phyloP scores from a whole-genome alignment of 2,797 vertebrate species.

The Acanthornis magna region DNA sequence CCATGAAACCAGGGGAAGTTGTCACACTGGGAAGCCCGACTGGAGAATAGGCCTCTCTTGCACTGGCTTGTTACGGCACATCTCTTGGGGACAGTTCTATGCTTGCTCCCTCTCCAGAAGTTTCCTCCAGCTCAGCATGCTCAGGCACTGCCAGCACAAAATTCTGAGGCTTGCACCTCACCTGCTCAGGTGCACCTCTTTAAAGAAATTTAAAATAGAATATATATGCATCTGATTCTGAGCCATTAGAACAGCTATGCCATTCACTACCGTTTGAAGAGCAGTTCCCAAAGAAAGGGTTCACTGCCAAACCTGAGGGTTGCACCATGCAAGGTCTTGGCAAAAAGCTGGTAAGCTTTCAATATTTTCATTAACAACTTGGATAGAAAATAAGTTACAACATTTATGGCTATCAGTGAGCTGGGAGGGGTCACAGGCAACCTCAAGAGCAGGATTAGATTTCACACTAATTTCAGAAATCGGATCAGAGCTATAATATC shows the following conservation, averaged over 20 bases:
- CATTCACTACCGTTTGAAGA: background rate
- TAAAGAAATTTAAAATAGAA: background rate
- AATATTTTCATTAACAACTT: background rate
- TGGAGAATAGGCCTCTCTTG: background rate
- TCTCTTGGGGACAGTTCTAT: background rate
- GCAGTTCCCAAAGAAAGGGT: background rate
- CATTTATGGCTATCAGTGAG: background rate
- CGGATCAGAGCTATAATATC: background rate
- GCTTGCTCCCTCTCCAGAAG: background rate
- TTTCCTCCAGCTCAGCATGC: background rate
- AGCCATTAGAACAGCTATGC: background rate
- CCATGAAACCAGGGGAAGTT: background rate
- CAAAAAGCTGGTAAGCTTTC: background rate
- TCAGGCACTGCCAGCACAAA: background rate
- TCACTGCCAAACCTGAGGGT: background rate
- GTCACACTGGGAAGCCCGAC: background rate
- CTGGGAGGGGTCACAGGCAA: background rate
- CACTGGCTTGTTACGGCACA: background rate
- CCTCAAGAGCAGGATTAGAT: background rate
- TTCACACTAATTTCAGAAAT: background rate
- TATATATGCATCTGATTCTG: background rate
- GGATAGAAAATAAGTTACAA: background rate
- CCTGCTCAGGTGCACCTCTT: background rate
- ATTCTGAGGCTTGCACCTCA: background rate
- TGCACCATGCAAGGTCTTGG: background rate